A percentile compares a stretch with the other conserved stretches of the same genome.
phyloP scores from a whole-genome alignment of 2,797 vertebrate species.

The Malurus splendens region DNA sequence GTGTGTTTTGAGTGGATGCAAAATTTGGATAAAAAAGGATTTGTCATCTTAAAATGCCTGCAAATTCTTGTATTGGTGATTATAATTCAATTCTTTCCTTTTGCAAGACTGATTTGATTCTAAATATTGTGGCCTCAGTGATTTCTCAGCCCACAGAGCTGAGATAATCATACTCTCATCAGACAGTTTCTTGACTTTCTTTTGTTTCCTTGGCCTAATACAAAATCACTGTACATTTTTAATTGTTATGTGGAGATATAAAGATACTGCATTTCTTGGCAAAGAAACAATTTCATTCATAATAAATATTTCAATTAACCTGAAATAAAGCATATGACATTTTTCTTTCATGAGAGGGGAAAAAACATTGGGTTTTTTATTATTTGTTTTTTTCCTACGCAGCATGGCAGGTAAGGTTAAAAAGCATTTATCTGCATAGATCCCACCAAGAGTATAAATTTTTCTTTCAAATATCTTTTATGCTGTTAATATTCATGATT shows the following conservation, averaged over 20 bases:
- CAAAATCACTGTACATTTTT: not conserved
- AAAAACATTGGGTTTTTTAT: not conserved
- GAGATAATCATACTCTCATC: not conserved
- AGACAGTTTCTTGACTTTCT: not conserved
- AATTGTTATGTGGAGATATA: not conserved
- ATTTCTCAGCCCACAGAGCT: not conserved
- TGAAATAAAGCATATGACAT: not conserved
- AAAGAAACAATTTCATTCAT: not conserved
- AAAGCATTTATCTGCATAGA: not conserved
- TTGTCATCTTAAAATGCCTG: not conserved
- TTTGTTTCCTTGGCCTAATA: not conserved
- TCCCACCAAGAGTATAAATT: not conserved
- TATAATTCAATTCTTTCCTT: not conserved
- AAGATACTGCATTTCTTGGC: not conserved
- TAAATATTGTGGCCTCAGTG: fast-evolving
- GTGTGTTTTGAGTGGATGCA: fast-evolving
- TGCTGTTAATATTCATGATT: not conserved
- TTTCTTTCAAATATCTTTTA: not conserved
- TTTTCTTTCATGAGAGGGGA: not conserved
- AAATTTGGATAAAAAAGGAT: not conserved
- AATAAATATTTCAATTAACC: not conserved
- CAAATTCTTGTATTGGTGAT: not conserved
- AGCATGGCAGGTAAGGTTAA: not conserved
- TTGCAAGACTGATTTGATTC: not conserved
- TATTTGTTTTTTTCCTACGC: not conserved